Evolutionary conservation across 2,113 vertebrate genomes (phyloP).

Genomic region (Hippoglossus stenolepis): DNA sequence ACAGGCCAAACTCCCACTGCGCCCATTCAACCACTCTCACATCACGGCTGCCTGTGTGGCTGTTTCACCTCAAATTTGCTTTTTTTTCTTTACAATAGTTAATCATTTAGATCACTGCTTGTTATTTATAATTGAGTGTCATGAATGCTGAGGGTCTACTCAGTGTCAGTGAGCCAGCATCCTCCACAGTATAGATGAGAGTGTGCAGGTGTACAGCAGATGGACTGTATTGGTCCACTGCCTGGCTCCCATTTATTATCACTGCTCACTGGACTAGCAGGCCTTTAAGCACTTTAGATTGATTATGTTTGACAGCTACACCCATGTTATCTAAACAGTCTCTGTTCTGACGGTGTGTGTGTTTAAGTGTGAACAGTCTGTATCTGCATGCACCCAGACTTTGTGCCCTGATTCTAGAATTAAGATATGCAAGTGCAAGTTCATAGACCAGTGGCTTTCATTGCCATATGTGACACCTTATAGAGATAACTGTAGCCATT

Average conservation of each 20-base stretch:
- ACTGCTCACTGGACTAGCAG: constrained; percentile 27
- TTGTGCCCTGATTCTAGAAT: neutral
- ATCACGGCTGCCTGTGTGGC: constrained; percentile 51
- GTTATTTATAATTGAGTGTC: constrained; percentile 6
- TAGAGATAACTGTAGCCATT: too few relatives aligned
- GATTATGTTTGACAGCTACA: constrained; percentile 65
- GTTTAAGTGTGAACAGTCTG: constrained; percentile 33
- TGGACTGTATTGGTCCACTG: constrained; percentile 40
- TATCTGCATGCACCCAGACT: neutral
- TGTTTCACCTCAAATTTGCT: constrained; percentile 32
- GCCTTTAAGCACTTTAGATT: constrained; percentile 35
- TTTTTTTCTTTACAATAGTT: neutral
- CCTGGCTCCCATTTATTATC: constrained; percentile 59
- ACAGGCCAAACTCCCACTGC: constrained; percentile 48
- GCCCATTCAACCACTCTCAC: constrained; percentile 40
- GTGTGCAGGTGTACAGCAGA: constrained; percentile 63
- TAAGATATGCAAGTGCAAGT: neutral
- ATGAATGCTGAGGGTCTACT: neutral
- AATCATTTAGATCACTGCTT: neutral
- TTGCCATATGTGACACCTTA: too few relatives aligned
- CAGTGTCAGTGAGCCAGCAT: constrained; percentile 12
- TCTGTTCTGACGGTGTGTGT: constrained; percentile 33
- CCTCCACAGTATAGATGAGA: constrained; percentile 7
- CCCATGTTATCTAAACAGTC: constrained; percentile 54
- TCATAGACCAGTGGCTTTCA: neutral